Conservation (phyloP, 2,797 vertebrate genomes). For the Epinephelus coioides region DNA sequence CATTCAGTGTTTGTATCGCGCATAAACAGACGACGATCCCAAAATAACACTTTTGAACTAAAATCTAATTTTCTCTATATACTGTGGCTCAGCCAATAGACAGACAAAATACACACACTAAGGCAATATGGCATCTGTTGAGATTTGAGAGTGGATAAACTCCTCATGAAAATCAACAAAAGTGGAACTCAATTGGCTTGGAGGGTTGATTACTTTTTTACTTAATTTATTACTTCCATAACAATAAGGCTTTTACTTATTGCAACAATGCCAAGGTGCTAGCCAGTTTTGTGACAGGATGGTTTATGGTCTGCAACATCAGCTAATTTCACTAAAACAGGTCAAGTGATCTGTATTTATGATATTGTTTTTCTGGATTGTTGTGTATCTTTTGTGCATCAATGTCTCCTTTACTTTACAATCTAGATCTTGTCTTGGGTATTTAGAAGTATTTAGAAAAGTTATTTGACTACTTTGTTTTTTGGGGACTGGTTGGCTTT, state of each 20-base stretch:
- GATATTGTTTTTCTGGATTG: background rate
- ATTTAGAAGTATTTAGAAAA: background rate
- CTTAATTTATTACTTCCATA: slow-evolving; percentile 15
- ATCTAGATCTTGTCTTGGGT: background rate
- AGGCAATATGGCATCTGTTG: slow-evolving; percentile 19
- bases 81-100: slow-evolving; percentile 25
- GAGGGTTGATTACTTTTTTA: slow-evolving; percentile 33
- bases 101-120: slow-evolving; percentile 21
- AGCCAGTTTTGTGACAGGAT: slow-evolving; percentile 29
- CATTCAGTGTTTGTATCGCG: slow-evolving; percentile 30
- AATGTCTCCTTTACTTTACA: background rate
- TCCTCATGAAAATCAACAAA: background rate
- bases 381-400: background rate
- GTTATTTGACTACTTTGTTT: background rate
- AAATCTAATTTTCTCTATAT: slow-evolving; percentile 17
- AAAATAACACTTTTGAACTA: slow-evolving; percentile 15
- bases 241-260: slow-evolving; percentile 31
- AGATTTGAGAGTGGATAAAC: slow-evolving; percentile 22
- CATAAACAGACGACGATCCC: slow-evolving; percentile 12
- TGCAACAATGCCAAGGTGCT: slow-evolving; percentile 26
- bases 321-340: slow-evolving; percentile 4
- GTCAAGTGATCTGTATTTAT: slow-evolving; percentile 1
- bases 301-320: slow-evolving; percentile 51
- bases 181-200: slow-evolving; percentile 19
- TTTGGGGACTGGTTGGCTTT: slow-evolving; percentile 19